These are phyloP conservation scores for Eupeodes corollae DNA, from an alignment of 1,140 invertebrate genomes.

Conservation along the genomic window DNA sequence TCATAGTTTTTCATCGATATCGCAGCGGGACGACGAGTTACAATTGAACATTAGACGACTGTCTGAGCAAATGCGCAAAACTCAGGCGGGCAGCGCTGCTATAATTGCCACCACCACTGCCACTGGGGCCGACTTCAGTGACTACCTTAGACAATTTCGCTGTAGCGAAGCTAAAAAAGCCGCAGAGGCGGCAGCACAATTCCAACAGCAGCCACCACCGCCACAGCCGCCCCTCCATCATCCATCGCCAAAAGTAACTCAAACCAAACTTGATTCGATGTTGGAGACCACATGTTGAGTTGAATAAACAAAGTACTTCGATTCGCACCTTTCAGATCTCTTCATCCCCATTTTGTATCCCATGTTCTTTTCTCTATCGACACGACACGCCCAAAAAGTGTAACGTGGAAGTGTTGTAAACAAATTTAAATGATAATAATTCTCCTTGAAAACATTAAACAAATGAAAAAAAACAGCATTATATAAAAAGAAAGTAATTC, in stretches of 20 bases:
- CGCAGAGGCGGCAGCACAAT: not conserved
- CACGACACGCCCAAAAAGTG: too few relatives aligned
- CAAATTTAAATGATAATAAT: too few relatives aligned
- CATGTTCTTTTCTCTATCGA: too few relatives aligned
- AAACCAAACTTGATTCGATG: slow-evolving; percentile 18
- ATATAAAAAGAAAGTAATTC: too few relatives aligned
- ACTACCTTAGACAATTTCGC: slow-evolving; percentile 7
- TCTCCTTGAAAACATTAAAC: too few relatives aligned
- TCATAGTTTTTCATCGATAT: slow-evolving; percentile 28
- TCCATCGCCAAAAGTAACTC: slow-evolving; percentile 5
- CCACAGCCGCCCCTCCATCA: slow-evolving; percentile 6
- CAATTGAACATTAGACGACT: slow-evolving; percentile 29
- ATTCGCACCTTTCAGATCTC: too few relatives aligned
- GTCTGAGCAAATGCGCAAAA: slow-evolving; percentile 24
- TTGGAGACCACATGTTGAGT: slow-evolving; percentile 32
- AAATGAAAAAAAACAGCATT: too few relatives aligned
- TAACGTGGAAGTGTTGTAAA: too few relatives aligned
- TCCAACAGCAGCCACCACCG: not conserved
- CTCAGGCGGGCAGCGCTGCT: slow-evolving; percentile 3
- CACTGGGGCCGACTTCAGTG: slow-evolving; percentile 6
- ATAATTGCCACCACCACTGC: not conserved
- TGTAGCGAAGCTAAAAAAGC: slow-evolving; percentile 9
- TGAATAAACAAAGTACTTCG: too few relatives aligned
- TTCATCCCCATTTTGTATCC: too few relatives aligned
- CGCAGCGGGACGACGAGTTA: slow-evolving; percentile 19